Conservation (phyloP, 2,113 vertebrate species). For the Chloroceryle aenea region DNA sequence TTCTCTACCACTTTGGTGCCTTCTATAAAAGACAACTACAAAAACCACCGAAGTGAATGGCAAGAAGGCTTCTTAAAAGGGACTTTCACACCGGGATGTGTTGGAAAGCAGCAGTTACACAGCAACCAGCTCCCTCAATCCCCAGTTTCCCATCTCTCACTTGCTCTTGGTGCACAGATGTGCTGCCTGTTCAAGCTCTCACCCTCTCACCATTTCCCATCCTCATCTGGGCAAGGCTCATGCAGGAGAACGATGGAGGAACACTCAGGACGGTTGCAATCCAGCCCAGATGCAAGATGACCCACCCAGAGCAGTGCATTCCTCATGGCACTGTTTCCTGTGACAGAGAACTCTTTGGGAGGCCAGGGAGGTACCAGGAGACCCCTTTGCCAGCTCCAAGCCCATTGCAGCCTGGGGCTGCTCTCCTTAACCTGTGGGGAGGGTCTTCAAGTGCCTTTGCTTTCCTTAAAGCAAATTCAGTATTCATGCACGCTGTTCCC, state of each 20-base stretch:
- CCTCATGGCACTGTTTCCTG: not conserved
- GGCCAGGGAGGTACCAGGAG: not conserved
- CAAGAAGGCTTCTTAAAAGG: not conserved
- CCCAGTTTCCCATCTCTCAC: not conserved
- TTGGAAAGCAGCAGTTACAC: not conserved
- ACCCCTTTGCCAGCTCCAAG: too few species aligned
- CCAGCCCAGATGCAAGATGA: fast-evolving
- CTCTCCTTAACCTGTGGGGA: not conserved
- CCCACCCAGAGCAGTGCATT: not conserved
- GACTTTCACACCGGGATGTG: fast-evolving
- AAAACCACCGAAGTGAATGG: not conserved
- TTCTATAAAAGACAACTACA: not conserved
- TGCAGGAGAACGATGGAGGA: not conserved
- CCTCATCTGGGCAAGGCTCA: not conserved
- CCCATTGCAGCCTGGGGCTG: fast-evolving
- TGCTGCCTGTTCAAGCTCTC: not conserved
- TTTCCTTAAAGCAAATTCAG: not conserved
- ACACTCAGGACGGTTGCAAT: not conserved
- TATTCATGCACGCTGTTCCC: not conserved
- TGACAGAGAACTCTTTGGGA: not conserved
- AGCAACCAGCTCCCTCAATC: not conserved
- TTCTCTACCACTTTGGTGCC: not conserved
- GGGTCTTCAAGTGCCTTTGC: not conserved
- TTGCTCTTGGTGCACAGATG: not conserved
- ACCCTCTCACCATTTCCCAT: fast-evolving